Conservation (phyloP, 2,113 vertebrate species). For the Gasterosteus aculeatus region DNA sequence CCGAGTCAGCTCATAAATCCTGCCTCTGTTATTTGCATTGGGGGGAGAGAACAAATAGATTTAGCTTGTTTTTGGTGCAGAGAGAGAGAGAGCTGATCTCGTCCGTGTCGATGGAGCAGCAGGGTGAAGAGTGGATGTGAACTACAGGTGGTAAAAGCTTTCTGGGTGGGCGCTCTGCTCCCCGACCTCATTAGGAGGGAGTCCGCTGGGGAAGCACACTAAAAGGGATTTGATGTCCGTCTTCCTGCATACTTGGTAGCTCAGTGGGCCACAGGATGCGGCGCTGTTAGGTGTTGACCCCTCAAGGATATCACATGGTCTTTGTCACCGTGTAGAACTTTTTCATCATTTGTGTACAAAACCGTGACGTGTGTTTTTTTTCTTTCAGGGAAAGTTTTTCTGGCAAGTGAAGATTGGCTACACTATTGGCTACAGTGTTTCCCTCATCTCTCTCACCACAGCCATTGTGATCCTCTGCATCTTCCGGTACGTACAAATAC, state of each 20-base stretch:
- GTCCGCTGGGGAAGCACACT: conserved; percentile 35
- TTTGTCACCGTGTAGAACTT: neutral
- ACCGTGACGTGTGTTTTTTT: neutral
- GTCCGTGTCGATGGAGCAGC: conserved; percentile 36
- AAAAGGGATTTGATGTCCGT: conserved; percentile 71
- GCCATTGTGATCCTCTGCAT: conserved; percentile 90
- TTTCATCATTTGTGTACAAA: neutral
- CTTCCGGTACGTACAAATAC: conserved; percentile 86
- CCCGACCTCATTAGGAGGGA: conserved; percentile 61
- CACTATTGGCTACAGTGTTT: conserved; percentile 92
- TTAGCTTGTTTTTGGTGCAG: conserved; percentile 24
- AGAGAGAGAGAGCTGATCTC: conserved; percentile 18
- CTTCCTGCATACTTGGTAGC: conserved; percentile 45
- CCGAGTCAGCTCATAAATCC: too few relatives aligned
- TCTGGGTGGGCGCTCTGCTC: conserved; percentile 54
- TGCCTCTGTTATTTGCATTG: conserved; percentile 24
- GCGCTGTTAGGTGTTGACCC: conserved; percentile 7
- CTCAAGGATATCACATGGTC: neutral
- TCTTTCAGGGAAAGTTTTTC: conserved; percentile 83
- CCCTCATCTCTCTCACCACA: conserved; percentile 86
- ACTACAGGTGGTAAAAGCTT: conserved; percentile 68
- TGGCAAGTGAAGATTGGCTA: conserved; percentile 89
- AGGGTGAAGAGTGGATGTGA: conserved; percentile 49
- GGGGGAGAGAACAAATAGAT: conserved; percentile 40
- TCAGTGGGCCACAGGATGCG: conserved; percentile 28